Conservation (phyloP, 2,888 invertebrate species). For the Hypsopygia costalis region DNA sequence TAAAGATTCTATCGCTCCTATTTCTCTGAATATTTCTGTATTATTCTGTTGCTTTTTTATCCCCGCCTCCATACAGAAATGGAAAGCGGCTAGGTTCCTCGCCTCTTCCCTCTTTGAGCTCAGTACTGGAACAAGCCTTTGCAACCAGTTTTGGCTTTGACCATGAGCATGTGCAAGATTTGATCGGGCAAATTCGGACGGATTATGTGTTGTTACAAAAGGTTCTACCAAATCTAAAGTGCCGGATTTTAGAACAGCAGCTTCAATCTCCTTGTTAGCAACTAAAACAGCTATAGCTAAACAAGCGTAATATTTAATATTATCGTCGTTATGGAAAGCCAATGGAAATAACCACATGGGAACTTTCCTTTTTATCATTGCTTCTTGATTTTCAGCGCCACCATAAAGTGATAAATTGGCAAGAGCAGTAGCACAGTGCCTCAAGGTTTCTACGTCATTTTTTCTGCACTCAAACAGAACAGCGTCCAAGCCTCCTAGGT, state of each 20-base stretch:
- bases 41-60: constrained; percentile 97
- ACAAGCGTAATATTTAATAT: constrained; percentile 99
- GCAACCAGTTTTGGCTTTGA: constrained; percentile 96
- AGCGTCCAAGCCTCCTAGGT: constrained; percentile 94
- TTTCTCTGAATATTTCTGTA: constrained; percentile 94
- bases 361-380: constrained; percentile 96
- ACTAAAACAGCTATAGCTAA: constrained; percentile 97
- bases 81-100: constrained; percentile 97
- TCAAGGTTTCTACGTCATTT: constrained; percentile 93
- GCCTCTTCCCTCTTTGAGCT: constrained; percentile 98
- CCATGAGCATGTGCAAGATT: constrained; percentile 97
- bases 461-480: constrained; percentile 97
- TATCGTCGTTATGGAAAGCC: constrained; percentile 97
- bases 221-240: constrained; percentile 98
- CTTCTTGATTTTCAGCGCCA: constrained; percentile 97
- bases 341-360: constrained; percentile 98
- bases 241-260: constrained; percentile 97
- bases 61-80: constrained; percentile 99
- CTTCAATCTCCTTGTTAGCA: constrained; percentile 98
- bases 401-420: constrained; percentile 98
- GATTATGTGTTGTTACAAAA: constrained; percentile 96
- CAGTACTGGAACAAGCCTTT: constrained; percentile 94
- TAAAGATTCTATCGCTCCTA: constrained; percentile 96
- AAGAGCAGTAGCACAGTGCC: constrained; percentile 98
- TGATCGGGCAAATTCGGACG: constrained; percentile 95